phyloP scores from a whole-genome alignment of 2,797 vertebrate species.

The Orientallactaga sibirica region DNA sequence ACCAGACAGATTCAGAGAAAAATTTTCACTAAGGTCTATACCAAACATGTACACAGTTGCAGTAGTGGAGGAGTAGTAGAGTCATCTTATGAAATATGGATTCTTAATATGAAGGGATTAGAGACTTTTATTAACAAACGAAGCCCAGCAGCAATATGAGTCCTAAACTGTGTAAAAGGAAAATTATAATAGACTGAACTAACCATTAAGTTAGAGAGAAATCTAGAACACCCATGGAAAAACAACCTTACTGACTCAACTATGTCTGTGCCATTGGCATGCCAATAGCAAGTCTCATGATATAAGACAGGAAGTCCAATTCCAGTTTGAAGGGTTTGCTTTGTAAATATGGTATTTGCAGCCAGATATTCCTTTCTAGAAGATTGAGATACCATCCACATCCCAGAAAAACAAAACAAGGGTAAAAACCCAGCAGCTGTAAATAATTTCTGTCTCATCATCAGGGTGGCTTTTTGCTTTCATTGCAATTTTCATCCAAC shows the following conservation, averaged over 20 bases:
- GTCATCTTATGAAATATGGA: accelerated
- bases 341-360: slow-evolving; percentile 36
- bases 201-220: slow-evolving; percentile 42
- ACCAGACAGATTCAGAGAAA: too few species aligned
- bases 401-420: slow-evolving; percentile 57
- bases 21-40: too few species aligned
- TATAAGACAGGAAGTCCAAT: slow-evolving; percentile 57
- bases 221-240: slow-evolving; percentile 54
- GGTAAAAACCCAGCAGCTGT: slow-evolving; percentile 68
- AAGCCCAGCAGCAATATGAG: slow-evolving; percentile 50
- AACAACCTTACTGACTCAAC: slow-evolving; percentile 62
- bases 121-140: slow-evolving; percentile 4
- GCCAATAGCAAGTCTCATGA: slow-evolving; percentile 49
- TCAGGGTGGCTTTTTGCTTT: neutral
- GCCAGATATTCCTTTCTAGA: slow-evolving; percentile 70
- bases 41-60: too few species aligned
- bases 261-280: slow-evolving; percentile 2
- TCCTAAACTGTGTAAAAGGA: slow-evolving; percentile 43
- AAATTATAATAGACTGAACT: slow-evolving; percentile 35
- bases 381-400: slow-evolving; percentile 66
- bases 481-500: slow-evolving; percentile 59
- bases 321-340: slow-evolving; percentile 49
- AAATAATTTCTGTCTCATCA: slow-evolving; percentile 72
- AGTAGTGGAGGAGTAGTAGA: too few species aligned
- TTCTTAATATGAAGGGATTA: slow-evolving; percentile 35